These are phyloP conservation scores for Geophilus truncorum DNA, from an alignment of 2,888 invertebrate species.

Conservation along the genomic window DNA sequence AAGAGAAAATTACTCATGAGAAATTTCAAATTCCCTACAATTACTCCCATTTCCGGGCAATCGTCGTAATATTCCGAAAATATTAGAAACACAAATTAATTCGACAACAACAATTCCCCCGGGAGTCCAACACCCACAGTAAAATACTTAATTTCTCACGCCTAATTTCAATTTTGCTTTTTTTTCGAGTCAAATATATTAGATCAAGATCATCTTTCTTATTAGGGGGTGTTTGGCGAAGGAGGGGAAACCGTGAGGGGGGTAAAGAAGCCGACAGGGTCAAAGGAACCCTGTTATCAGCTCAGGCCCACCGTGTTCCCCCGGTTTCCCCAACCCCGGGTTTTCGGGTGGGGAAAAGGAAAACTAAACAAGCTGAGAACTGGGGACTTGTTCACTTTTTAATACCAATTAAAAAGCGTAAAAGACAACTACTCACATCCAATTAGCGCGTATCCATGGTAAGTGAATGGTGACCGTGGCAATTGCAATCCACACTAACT, in stretches of 20 bases:
- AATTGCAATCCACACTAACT: not conserved
- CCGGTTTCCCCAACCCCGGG: not conserved
- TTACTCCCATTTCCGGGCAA: no score
- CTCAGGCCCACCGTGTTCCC: not conserved
- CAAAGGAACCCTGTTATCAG: slow-evolving; percentile 2
- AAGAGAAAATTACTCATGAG: not conserved
- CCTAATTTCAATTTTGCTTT: not conserved
- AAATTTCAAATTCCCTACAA: no score
- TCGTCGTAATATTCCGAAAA: no score
- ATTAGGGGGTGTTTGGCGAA: not conserved
- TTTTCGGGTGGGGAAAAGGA: not conserved
- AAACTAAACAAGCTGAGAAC: not conserved
- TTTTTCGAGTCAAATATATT: no score
- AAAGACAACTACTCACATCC: not conserved
- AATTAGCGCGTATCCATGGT: not conserved
- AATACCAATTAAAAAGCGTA: not conserved
- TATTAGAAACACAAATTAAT: no score
- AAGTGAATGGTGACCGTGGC: not conserved
- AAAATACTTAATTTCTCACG: not conserved
- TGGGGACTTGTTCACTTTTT: not conserved
- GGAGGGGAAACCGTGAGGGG: not conserved
- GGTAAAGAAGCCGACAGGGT: slow-evolving; percentile 19
- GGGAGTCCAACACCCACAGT: no score
- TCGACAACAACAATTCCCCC: no score
- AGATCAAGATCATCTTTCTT: not conserved